A percentile compares a stretch with the other conserved stretches of the same genome.
Evolutionary conservation across 2,113 vertebrate species (phyloP).

Genomic region (Chrysemys picta): DNA sequence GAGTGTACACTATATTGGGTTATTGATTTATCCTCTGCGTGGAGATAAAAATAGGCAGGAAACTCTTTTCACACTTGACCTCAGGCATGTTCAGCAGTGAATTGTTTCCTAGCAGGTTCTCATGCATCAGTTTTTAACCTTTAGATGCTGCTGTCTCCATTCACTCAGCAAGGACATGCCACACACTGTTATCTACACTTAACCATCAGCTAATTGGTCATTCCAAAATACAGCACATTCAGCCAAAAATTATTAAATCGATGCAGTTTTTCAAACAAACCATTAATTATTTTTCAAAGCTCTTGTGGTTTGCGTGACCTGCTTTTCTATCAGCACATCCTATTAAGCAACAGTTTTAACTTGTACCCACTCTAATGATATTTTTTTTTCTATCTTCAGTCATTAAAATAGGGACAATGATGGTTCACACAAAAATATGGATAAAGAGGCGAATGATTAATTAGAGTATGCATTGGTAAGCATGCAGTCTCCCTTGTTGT

Average conservation of each 20-base stretch:
- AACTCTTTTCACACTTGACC: constrained; percentile 56
- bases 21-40: constrained; percentile 60
- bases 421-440: neutral
- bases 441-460: neutral
- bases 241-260: constrained; percentile 46
- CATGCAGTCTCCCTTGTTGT: neutral
- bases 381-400: neutral
- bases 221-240: constrained; percentile 15
- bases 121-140: constrained; percentile 38
- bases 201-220: constrained; percentile 26
- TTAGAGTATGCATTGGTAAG: neutral
- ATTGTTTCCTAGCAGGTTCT: constrained; percentile 50
- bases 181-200: neutral
- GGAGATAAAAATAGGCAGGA: constrained; percentile 57
- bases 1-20: neutral
- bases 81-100: constrained; percentile 25
- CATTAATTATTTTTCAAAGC: constrained; percentile 32
- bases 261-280: neutral
- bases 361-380: neutral
- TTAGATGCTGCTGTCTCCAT: neutral
- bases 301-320: neutral
- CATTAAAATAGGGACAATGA: constrained; percentile 19
- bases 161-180: constrained; percentile 8
- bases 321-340: neutral
- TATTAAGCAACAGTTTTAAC: neutral